Evolutionary conservation across 2,113 vertebrate genomes (phyloP).

Genomic region (Corynorhinus townsendii): DNA sequence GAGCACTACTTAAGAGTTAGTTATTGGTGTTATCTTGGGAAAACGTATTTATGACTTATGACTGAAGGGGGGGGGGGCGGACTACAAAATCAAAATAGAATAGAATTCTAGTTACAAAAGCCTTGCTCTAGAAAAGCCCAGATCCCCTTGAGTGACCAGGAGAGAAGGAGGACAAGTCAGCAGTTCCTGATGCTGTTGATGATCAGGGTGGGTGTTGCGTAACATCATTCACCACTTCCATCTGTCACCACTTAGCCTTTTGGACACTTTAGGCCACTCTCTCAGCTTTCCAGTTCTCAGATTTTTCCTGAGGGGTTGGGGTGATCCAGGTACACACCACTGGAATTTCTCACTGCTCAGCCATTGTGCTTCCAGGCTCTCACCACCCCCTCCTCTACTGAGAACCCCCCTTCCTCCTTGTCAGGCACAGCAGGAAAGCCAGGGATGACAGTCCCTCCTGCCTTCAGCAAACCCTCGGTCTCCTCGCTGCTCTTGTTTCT

Average conservation of each 20-base stretch:
- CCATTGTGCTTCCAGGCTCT: neutral
- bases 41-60: neutral
- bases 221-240: neutral
- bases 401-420: neutral
- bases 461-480: neutral
- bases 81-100: neutral
- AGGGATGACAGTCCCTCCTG: neutral
- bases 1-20: neutral
- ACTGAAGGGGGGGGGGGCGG: neutral
- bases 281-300: neutral
- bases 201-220: neutral
- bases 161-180: neutral
- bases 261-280: neutral
- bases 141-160: neutral
- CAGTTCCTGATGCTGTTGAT: neutral
- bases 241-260: neutral
- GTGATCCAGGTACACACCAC: neutral
- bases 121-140: neutral
- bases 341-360: neutral
- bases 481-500: neutral
- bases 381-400: neutral
- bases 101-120: neutral
- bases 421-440: neutral
- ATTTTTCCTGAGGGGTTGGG: neutral
- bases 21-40: neutral